Percentiles rank a stretch among this genome's conserved stretches.
phyloP scores from a whole-genome alignment of 1,140 invertebrate species.

The Antheraea mylitta region DNA sequence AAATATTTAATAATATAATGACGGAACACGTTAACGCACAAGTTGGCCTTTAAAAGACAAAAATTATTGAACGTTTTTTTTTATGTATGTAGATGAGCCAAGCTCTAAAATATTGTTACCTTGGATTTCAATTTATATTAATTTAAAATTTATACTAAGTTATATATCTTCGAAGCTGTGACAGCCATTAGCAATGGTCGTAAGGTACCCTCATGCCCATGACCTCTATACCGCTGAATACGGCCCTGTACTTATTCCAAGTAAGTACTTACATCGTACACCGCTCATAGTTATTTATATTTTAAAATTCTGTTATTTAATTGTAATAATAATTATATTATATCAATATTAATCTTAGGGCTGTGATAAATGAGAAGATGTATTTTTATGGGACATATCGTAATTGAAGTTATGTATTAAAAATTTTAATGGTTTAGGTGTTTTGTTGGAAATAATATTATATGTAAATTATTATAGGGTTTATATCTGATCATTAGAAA shows the following conservation, averaged over 20 bases:
- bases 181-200: background rate
- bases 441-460: background rate
- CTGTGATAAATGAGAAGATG: constrained; percentile 67
- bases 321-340: constrained; percentile 34
- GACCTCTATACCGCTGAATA: constrained; percentile 12
- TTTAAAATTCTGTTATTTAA: constrained; percentile 71
- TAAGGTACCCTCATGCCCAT: constrained; percentile 2
- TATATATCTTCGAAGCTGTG: background rate
- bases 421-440: background rate
- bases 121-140: constrained; percentile 22
- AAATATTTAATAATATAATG: background rate
- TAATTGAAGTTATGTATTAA: background rate
- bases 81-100: constrained; percentile 31
- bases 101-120: constrained; percentile 51
- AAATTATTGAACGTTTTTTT: constrained; percentile 21
- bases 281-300: constrained; percentile 52
- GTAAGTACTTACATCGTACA: constrained; percentile 48
- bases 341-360: constrained; percentile 57
- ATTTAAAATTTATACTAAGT: constrained; percentile 13
- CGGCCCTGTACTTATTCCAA: constrained; percentile 42
- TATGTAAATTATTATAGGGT: background rate
- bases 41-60: constrained; percentile 7
- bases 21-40: background rate
- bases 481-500: background rate
- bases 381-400: constrained; percentile 64